Base-by-base conservation (phyloP, 2,888 invertebrate species). In the Eumacrocentrus americanus region DNA sequence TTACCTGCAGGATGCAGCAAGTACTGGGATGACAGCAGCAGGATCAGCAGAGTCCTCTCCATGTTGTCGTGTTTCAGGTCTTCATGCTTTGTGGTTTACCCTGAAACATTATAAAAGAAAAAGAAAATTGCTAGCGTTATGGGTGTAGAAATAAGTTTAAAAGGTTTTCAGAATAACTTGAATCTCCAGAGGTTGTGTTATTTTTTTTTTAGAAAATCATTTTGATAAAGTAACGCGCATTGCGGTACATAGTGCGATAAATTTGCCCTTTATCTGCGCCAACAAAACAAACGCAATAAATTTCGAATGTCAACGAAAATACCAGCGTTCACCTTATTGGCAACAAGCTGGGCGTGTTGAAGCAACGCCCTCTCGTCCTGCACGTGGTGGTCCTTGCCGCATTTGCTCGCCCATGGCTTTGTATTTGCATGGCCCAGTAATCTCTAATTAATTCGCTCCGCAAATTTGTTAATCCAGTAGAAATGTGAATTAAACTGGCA, bases 1-100 rank as follows among this genome's bases (percentile, higher is more conserved):
- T 61, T 52, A 73, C 73, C 72, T 54, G 65, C 64, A 18, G 67
- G 64, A 51, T 66, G 67, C 35, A 70, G 57, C 29, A 71, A 62
- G 55, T 67, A 63, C 57, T 67, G 67, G 46, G 67, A 69, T 50
- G 67, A 63, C 42, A 73, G 63, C 51, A 69, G 58, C 25, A 69
- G 61, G 54, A 72, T 67, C 55, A 72, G 65, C 59, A 66, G 62
- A 58, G 69, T 61, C 55, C 58, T 65, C 57, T 64, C 71, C 72
- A 72, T 73, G 62, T 56, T 64, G 63, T 29, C 40, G 37, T 47
- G 23, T 14, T 38, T 63, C 59, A 63, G 23, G 55, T 63, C 34
- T 58, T 46, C 53, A 47, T 63, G 51, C n/a, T 37, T 61, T 40
- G n/a, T 40, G 20, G 12, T 16, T 12, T 16, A 2, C 4, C 1